Evolutionary conservation across 2,888 invertebrate species (phyloP).

Genomic region (Eilema griseolum): DNA sequence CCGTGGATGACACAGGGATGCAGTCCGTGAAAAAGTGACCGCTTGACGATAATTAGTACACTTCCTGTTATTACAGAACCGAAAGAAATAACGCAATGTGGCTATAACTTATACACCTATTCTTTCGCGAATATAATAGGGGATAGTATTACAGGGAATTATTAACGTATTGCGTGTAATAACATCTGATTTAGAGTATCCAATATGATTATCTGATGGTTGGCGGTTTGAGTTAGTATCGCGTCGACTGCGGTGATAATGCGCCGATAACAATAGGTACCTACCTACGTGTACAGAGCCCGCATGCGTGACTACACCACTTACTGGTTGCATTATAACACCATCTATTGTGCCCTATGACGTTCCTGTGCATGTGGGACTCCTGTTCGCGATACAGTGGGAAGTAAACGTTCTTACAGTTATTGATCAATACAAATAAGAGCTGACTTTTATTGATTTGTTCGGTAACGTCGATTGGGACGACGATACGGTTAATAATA

Average conservation of each 20-base stretch:
- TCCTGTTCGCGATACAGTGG: conserved; percentile 34
- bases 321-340: conserved; percentile 49
- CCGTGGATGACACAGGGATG: too few relatives aligned
- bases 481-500: neutral
- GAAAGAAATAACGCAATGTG: neutral
- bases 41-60: too few relatives aligned
- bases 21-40: too few relatives aligned
- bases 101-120: neutral
- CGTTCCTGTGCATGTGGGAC: conserved; percentile 56
- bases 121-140: neutral
- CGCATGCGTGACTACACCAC: conserved; percentile 57
- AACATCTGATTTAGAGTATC: too few relatives aligned
- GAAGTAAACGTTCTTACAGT: neutral
- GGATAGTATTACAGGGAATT: too few relatives aligned
- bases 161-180: too few relatives aligned
- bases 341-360: conserved; percentile 51
- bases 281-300: conserved; percentile 50
- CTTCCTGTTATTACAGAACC: neutral
- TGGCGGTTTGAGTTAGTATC: neutral
- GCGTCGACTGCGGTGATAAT: neutral
- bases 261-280: neutral
- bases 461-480: conserved; percentile 14
- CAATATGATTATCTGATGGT: neutral
- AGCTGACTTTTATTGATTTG: conserved; percentile 9
- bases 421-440: conserved; percentile 12